A percentile compares a stretch with the other conserved stretches of the same genome.
phyloP scores from a whole-genome alignment of 2,888 invertebrate species.

The Altica lythri region DNA sequence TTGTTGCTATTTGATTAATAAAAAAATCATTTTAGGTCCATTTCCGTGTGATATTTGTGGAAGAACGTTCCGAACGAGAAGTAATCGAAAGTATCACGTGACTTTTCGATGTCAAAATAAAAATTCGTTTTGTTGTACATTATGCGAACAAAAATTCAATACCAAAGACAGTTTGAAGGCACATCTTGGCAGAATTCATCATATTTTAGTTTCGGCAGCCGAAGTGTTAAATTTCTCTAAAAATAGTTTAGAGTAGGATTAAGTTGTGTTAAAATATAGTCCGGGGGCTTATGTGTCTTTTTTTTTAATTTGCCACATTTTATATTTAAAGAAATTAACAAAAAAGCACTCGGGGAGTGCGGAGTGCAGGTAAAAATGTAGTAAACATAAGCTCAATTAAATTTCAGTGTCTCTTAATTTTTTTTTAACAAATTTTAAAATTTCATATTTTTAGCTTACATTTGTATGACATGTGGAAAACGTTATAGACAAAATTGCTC shows the following conservation, averaged over 20 bases:
- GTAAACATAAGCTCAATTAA: no score
- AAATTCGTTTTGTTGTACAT: constrained; percentile 3
- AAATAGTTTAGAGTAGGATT: background rate
- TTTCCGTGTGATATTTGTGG: background rate
- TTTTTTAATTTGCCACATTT: no score
- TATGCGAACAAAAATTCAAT: constrained; percentile 4
- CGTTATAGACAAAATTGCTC: constrained; percentile 40
- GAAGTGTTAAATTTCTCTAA: background rate
- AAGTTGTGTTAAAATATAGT: no score
- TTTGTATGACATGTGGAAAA: constrained; percentile 33
- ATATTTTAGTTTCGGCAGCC: background rate
- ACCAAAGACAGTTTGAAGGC: constrained; percentile 6
- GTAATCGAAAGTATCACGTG: constrained; percentile 1
- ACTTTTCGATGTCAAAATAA: constrained; percentile 10
- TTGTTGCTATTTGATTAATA: no score
- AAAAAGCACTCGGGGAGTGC: no score
- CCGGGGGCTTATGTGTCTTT: no score
- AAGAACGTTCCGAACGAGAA: background rate
- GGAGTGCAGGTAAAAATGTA: no score
- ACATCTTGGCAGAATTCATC: constrained; percentile 1
- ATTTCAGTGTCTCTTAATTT: no score
- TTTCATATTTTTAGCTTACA: constrained; percentile 28
- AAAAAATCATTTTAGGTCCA: constrained; percentile 4
- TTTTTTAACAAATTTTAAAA: no score
- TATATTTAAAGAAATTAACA: no score